phyloP scores from a whole-genome alignment of 2,113 vertebrate species.

The Chrysemys picta region DNA sequence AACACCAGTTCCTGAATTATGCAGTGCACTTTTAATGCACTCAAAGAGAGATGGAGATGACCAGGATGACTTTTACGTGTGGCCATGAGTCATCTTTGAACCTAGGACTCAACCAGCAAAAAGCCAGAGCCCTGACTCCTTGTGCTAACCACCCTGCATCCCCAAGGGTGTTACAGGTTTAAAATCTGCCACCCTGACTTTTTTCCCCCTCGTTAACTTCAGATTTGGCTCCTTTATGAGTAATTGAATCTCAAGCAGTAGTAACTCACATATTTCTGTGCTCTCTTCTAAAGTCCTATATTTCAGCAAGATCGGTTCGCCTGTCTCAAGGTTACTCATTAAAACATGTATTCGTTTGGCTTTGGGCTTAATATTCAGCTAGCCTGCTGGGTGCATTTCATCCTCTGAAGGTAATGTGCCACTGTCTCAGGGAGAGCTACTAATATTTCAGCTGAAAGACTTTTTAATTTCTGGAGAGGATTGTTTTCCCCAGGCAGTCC shows the following conservation, averaged over 20 bases:
- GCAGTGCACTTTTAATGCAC: fast-evolving
- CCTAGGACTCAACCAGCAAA: neutral
- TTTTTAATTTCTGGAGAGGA: neutral
- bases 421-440: neutral
- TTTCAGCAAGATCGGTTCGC: neutral
- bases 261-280: neutral
- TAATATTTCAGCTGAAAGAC: neutral
- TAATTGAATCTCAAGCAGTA: neutral
- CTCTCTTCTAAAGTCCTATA: neutral
- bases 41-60: neutral
- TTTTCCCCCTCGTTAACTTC: neutral
- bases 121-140: fast-evolving
- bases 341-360: neutral
- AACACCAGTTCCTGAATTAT: neutral
- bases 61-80: neutral
- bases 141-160: neutral
- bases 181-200: neutral
- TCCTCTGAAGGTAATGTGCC: neutral
- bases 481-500: neutral
- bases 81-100: fast-evolving
- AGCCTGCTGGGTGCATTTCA: neutral
- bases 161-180: neutral
- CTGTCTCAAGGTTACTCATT: neutral
- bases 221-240: neutral
- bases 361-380: neutral